Conservation (phyloP, 2,888 invertebrate species). For the Acanthosoma haemorrhoidale region DNA sequence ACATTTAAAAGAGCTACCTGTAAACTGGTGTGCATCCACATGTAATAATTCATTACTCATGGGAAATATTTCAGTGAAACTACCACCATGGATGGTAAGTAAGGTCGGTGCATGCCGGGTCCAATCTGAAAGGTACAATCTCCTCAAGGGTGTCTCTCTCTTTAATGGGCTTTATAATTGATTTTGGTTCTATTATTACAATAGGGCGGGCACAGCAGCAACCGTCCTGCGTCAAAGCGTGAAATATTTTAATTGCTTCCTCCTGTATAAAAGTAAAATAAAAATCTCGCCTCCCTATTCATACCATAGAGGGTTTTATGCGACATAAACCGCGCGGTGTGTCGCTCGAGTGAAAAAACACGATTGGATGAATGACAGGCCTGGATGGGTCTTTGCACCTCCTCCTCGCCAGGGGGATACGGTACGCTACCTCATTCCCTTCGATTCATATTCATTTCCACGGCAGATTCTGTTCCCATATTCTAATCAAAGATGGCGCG, state of each 20-base stretch:
- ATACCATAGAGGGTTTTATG: slow-evolving; percentile 12
- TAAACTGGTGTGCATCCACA: too few relatives aligned
- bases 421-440: background rate
- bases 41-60: background rate
- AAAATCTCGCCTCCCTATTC: background rate
- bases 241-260: slow-evolving; percentile 29
- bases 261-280: slow-evolving; percentile 19
- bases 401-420: background rate
- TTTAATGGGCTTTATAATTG: slow-evolving; percentile 24
- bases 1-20: too few relatives aligned
- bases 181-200: slow-evolving; percentile 22
- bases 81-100: too few relatives aligned
- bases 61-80: background rate
- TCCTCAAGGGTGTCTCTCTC: background rate
- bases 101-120: too few relatives aligned
- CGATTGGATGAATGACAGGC: slow-evolving; percentile 10
- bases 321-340: background rate
- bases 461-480: background rate
- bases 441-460: background rate
- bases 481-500: background rate
- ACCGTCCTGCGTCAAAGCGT: slow-evolving; percentile 19
- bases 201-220: background rate
- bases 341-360: background rate
- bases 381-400: background rate
- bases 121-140: too few relatives aligned